Base-by-base conservation (phyloP, 2,888 invertebrate genomes). In the Meloe dianella region DNA sequence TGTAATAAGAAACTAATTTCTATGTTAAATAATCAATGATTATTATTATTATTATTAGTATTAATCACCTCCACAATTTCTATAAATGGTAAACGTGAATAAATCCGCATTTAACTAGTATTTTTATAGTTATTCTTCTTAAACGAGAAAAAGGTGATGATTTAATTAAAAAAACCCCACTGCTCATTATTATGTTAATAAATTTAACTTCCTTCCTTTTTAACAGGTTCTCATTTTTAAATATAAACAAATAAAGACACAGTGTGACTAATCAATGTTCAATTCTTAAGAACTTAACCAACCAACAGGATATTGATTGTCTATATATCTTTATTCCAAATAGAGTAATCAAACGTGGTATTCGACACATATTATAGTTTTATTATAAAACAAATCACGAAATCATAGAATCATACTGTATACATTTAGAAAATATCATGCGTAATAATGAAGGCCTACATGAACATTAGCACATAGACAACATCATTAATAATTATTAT, bases 391-490 rank as follows among this genome's bases (percentile, higher is more conserved):
- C 51, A 54, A 65, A 20, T 54, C 51, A 58, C 67, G 65, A 60
- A 60, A 38, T 59, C 3, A n/a, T n/a, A n/a, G n/a, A n/a, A 60
- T 65, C 65, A 47, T 65, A 64, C 2, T 63, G 56, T 56, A 20
- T 60, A 63, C 60, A 65, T 65, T 60, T 60, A 68, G 5, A 8
- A 47, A 1, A 65, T 67, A 67, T 64, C 61, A 57, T 61, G 47
- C 61, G 59, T 47, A 63, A 38, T 57, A 35, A 64, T 67, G 63
- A 67, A 67, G 67, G 67, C 64, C 67, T 61, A 64, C 56, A 62
- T 58, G 62, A 61, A 29, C 58, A 66, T 66, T 66, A 65, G 56
- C 57, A 47, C 12, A 61, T 57, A 47, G 20, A 32, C 41, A 57
- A 3, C 27, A 27, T 27, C 27, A 27, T 27, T 27, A 27, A 27